Conservation (phyloP, 2,113 vertebrate species). For the Malurus cyaneus region DNA sequence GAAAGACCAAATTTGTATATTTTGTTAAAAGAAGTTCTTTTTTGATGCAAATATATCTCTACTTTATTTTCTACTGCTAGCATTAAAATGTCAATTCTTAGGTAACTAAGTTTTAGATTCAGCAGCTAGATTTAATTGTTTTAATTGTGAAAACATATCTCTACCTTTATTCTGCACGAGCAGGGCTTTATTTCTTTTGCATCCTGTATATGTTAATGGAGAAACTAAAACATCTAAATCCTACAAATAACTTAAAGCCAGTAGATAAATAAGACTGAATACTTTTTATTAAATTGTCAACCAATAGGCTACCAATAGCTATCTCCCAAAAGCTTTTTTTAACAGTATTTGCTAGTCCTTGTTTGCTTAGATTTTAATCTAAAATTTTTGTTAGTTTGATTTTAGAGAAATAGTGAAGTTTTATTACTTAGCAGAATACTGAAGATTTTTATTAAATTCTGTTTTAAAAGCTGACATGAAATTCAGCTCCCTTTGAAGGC, state of each 20-base stretch:
- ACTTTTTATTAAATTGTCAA: slow-evolving; percentile 18
- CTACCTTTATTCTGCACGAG: background rate
- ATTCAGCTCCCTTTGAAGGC: background rate
- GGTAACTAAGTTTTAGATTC: background rate
- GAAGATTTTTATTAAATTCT: slow-evolving; percentile 2
- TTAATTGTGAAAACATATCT: background rate
- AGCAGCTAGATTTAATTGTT: background rate
- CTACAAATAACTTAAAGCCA: background rate
- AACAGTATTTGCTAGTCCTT: background rate
- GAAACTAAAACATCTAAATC: background rate
- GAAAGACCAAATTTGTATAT: background rate
- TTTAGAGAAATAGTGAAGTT: slow-evolving; percentile 3
- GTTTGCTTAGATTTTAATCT: background rate
- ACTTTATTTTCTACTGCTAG: background rate
- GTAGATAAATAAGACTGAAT: background rate
- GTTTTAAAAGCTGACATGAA: background rate
- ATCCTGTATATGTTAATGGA: background rate
- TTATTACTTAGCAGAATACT: background rate
- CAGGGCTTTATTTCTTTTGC: slow-evolving; percentile 2
- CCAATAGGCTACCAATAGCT: background rate
- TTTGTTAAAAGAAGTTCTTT: background rate
- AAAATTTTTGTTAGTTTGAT: background rate
- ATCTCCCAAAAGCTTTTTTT: background rate
- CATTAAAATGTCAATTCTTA: background rate
- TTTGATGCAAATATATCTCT: background rate